Conservation (phyloP, 2,113 vertebrate genomes). For the Hepsetus odoe region DNA sequence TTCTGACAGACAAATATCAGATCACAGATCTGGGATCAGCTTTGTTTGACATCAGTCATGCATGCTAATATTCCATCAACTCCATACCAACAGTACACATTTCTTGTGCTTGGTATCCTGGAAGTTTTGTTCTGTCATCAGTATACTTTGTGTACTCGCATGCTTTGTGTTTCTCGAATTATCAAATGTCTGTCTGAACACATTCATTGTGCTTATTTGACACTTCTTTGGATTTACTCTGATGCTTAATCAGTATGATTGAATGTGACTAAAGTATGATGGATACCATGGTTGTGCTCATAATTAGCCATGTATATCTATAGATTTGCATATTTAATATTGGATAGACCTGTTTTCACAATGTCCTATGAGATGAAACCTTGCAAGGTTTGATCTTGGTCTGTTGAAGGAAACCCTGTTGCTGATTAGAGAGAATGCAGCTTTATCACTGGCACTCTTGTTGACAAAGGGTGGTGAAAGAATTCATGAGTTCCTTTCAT, state of each 20-base stretch:
- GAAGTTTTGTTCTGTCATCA: neutral
- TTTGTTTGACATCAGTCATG: neutral
- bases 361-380: neutral
- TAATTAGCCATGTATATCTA: neutral
- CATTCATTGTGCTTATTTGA: neutral
- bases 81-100: neutral
- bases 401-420: conserved; percentile 1
- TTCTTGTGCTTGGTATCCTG: neutral
- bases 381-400: neutral
- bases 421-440: neutral
- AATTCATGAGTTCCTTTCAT: neutral
- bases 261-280: neutral
- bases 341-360: neutral
- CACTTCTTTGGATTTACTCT: neutral
- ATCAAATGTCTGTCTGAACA: neutral
- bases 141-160: neutral
- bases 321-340: neutral
- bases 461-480: conserved; percentile 25
- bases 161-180: conserved; percentile 15
- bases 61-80: conserved; percentile 20
- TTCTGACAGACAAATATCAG: neutral
- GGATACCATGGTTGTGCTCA: neutral
- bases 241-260: neutral
- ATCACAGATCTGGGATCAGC: neutral
- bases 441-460: conserved; percentile 3